Evolutionary conservation across 2,797 vertebrate species (phyloP), one percentile per base, ranked within the genome.

Genomic region (Xenops minutus): DNA sequence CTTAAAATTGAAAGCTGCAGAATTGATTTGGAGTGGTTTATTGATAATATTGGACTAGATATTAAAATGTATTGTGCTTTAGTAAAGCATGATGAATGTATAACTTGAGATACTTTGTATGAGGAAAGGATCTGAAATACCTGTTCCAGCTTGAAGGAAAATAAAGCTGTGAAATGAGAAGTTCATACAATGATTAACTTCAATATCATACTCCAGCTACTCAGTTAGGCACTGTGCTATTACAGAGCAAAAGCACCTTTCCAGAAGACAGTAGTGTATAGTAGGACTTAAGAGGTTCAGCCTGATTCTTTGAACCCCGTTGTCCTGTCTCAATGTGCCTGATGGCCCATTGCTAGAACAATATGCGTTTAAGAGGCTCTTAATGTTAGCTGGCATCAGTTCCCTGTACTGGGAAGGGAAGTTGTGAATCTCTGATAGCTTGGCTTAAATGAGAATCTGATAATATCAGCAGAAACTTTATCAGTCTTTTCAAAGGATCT

Each of bases 341-440:
- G 0, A n/a, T 66, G 32, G 9, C 37, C 41, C 26, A 32, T 10
- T 2, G 12, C 1, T 37, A 30, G 36, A 88, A 41, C 14, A 52
- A 2, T 7, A 6, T 2, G 19, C 10, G 9, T 9, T 1, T 69
- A 29, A 48, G n/a, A 44, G 22, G 10, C 26, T 51, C 27, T 56
- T 43, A 18, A 21, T 4, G 2, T 15, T 12, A n/a, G 18, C 7
- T 80, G 41, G 6, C 17, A 12, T 68, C 0, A 0, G 7, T 64
- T 71, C 14, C 8, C 34, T 68, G 5, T 29, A 9, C n/a, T 62
- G 6, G 2, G 43, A 52, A 32, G 24, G 16, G 21, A 58, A 56
- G 26, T 9, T 27, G 39, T 67, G 14, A n/a, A 20, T 32, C 22
- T 71, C 46, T 69, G 15, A 20, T 55, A 55, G 20, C 24, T 68